Percentiles rank a stretch among this genome's conserved stretches.
These are phyloP conservation scores for Bolborhynchus lineola DNA, from an alignment of 2,113 vertebrate genomes.

Conservation along the genomic window DNA sequence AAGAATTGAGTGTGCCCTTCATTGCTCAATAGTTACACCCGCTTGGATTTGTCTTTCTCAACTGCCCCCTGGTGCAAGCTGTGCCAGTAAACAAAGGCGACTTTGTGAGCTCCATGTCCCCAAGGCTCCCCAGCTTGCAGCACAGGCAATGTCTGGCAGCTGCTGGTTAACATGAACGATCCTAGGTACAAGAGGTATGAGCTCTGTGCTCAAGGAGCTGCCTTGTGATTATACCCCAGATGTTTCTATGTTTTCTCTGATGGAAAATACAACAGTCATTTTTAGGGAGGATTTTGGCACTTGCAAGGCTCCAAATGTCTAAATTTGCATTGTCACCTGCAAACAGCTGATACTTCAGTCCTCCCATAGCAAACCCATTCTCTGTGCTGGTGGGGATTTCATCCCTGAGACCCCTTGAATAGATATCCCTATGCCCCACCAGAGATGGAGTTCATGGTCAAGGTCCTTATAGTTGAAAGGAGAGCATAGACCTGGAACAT, in stretches of 20 bases:
- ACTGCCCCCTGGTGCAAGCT: background rate
- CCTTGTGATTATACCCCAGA: background rate
- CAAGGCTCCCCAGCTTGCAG: background rate
- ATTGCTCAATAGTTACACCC: background rate
- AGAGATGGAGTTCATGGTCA: background rate
- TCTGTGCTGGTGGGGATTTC: background rate
- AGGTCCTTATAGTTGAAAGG: background rate
- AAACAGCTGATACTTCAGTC: background rate
- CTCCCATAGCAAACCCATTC: background rate
- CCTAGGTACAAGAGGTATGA: background rate
- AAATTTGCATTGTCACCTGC: background rate
- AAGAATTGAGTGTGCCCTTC: background rate
- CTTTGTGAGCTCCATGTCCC: fast-evolving
- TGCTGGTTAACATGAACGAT: background rate
- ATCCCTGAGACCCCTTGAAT: background rate
- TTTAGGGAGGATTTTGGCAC: background rate
- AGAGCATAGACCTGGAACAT: fast-evolving
- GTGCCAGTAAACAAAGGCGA: background rate
- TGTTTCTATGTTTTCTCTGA: background rate
- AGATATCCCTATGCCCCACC: background rate
- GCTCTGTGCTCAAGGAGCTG: background rate
- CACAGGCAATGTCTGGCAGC: background rate
- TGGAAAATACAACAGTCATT: background rate
- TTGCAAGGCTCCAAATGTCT: background rate
- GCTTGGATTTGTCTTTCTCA: background rate